phyloP scores from a whole-genome alignment of 35 echinoderm and acorn worm species.

The Hemicentrotus pulcherrimus region DNA sequence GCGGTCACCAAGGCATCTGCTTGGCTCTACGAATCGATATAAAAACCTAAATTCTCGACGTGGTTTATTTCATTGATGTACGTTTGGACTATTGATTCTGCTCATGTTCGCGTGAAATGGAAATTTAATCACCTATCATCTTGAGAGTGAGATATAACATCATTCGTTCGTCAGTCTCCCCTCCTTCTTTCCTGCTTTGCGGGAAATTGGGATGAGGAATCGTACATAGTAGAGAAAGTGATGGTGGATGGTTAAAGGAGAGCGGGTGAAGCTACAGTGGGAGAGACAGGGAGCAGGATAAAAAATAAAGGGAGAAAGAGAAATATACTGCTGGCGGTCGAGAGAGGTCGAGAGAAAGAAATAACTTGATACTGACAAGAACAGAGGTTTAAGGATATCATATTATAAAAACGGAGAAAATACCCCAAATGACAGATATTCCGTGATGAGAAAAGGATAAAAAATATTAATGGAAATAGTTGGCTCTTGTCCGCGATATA shows the following conservation, averaged over 20 bases:
- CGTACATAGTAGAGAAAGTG: not conserved
- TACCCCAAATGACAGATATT: too few relatives aligned
- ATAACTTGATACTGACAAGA: too few relatives aligned
- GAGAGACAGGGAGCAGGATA: not conserved
- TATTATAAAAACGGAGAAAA: too few relatives aligned
- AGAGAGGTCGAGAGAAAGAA: too few relatives aligned
- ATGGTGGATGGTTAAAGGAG: not conserved
- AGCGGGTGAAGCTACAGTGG: not conserved
- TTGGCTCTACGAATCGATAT: not conserved
- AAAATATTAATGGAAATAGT: too few relatives aligned
- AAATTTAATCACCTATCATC: conserved; percentile 13
- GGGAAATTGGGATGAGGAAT: not conserved
- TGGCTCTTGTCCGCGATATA: too few relatives aligned
- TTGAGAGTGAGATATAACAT: conserved; percentile 7
- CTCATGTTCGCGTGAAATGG: conserved; percentile 9
- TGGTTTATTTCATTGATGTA: conserved; percentile 6
- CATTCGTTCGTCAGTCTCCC: not conserved
- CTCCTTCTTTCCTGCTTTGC: not conserved
- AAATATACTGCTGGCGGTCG: too few relatives aligned
- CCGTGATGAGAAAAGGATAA: too few relatives aligned
- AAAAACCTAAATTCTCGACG: conserved; percentile 2
- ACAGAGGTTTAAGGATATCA: too few relatives aligned
- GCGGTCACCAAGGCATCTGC: not conserved
- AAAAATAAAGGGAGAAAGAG: not conserved
- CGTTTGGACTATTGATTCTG: conserved; percentile 17